Percentiles rank a stretch among this genome's conserved stretches.
phyloP scores from a whole-genome alignment of 2,888 invertebrate species.

The Sympetrum striolatum region DNA sequence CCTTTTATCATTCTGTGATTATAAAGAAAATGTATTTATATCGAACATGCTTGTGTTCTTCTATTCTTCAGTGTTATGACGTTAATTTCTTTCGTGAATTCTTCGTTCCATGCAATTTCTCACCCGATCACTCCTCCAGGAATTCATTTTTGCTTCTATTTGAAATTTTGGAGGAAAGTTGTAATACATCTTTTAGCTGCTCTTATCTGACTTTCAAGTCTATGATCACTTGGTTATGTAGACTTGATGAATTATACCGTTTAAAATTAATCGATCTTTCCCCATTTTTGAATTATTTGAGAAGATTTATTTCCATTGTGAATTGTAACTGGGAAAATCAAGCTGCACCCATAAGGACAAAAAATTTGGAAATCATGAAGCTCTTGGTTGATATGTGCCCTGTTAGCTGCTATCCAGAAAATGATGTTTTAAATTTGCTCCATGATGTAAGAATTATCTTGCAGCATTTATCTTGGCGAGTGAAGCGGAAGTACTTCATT shows the following conservation, averaged over 20 bases:
- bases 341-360: constrained; percentile 64
- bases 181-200: not conserved
- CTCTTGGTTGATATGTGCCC: constrained; percentile 48
- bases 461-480: constrained; percentile 62
- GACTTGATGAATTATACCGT: not conserved
- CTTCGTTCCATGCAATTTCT: not conserved
- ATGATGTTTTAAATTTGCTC: not conserved
- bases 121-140: not conserved
- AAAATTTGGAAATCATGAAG: constrained; percentile 62
- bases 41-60: constrained; percentile 45
- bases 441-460: not conserved
- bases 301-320: constrained; percentile 20
- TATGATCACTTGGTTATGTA: not conserved
- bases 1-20: not conserved
- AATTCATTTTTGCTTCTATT: not conserved
- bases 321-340: constrained; percentile 67
- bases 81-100: not conserved
- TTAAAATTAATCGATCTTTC: not conserved
- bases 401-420: not conserved
- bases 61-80: constrained; percentile 45
- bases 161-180: not conserved
- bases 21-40: constrained; percentile 44
- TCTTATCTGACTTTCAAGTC: constrained; percentile 3
- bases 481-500: constrained; percentile 67
- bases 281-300: not conserved